Evolutionary conservation across 2,888 invertebrate species (phyloP), one percentile per base, ranked within the genome.

Genomic region (Agonopterix subpropinquella): DNA sequence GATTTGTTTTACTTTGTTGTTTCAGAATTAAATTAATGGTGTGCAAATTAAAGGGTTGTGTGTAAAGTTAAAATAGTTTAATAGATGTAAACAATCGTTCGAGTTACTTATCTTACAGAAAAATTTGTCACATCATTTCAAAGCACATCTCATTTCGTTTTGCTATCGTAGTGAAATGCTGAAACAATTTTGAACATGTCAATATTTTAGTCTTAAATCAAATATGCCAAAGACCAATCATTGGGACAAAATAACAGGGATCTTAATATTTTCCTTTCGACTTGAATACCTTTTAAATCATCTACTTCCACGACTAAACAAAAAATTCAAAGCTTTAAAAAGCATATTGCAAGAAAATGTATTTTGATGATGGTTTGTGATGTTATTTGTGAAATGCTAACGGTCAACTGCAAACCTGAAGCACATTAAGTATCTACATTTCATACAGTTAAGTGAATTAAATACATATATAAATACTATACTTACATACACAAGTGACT

Each of bases 31-130:
- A 59, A 75, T 73, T 77, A 80, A 85, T 80, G 85, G 86, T 83
- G 87, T 88, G 88, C 87, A 88, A 86, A 87, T 79, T 82, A 84
- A 87, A 88, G 80, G 88, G 88, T 88, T 88, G 88, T 88, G 88
- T 88, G 87, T 88, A 88, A 88, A 86, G 76, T 84, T 85, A 85
- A 84, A 80, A 81, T 87, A 86, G 79, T 77, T 81, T 78, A 84
- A 79, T 85, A 85, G 81, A 80, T 79, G 66, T 83, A 79, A 79
- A 77, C 67, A 67, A 72, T 78, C 76, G 77, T 78, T 80, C 72
- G 65, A 59, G 67, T 72, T 72, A 78, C 74, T 28, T 28, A 28
- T 28, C 28, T 28, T 28, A 28, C 28, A 28, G 73, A 69, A 65
- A 66, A 64, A 68, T 63, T 70, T 7, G 58, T 67, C 56, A 62